Evolutionary conservation across 1,140 invertebrate genomes (phyloP).

Genomic region (Zelostemma sp.): DNA sequence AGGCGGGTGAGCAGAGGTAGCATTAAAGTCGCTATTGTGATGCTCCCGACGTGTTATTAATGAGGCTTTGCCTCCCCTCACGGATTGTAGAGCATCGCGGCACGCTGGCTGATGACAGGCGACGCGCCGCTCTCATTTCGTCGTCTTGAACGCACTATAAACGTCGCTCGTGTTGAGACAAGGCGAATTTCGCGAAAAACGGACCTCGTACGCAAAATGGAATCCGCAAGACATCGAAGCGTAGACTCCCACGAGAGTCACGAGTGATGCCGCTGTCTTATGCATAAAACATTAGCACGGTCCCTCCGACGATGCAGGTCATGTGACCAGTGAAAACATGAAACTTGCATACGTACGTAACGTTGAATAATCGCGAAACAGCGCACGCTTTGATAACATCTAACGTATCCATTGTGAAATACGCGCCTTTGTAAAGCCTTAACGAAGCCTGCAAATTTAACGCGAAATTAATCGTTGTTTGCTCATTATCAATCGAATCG

Average conservation of each 20-base stretch:
- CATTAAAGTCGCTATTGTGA: constrained; percentile 1
- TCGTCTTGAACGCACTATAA: too few species aligned
- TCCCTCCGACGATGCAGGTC: constrained; percentile 1
- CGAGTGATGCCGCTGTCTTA: constrained; percentile 4
- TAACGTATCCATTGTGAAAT: neutral
- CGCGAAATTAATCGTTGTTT: neutral
- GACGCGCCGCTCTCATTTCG: constrained; percentile 3
- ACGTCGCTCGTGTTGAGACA: too few species aligned
- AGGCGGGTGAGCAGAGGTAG: neutral
- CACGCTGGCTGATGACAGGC: constrained; percentile 38
- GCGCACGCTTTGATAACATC: neutral
- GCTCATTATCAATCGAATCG: too few species aligned
- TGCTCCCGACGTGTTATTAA: neutral
- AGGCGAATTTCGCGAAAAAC: neutral
- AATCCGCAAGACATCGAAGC: neutral
- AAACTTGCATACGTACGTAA: constrained; percentile 2
- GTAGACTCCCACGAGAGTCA: constrained; percentile 5
- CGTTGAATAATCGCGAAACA: constrained; percentile 8
- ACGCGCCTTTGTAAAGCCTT: too few species aligned
- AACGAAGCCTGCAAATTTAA: neutral
- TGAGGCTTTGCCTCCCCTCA: neutral
- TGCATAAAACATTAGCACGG: constrained; percentile 5
- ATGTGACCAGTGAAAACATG: neutral
- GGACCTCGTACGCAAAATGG: neutral
- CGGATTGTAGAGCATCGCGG: constrained; percentile 4